Evolutionary conservation across 2,888 invertebrate genomes (phyloP), one percentile per base, ranked within the genome.

Genomic region (Poecilobothrus nobilitatus): DNA sequence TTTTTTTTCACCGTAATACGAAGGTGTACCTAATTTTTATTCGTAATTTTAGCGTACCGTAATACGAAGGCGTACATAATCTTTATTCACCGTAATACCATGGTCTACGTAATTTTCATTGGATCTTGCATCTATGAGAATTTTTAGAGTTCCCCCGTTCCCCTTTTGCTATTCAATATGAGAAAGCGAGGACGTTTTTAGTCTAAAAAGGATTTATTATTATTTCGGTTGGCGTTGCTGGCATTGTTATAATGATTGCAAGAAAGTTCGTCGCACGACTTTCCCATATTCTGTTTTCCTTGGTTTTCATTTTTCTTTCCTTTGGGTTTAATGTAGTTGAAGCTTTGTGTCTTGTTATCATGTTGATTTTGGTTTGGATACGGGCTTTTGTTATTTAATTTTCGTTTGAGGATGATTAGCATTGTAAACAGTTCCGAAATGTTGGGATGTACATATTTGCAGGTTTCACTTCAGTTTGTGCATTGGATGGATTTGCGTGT

Each of bases 121-220:
- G 18, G 66, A 66, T 10, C 33, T 21, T 18, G 61, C 65, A 18
- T 53, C 53, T n/a, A 65, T 65, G 1, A 68, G 34, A 34, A 44
- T 27, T 62, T 62, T 53, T 61, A 66, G 10, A 20, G 21, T 41
- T 66, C n/a, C 20, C 1, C 63, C 66, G 68, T 66, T 66, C 34
- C 37, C 63, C 61, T 62, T 21, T 66, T n/a, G 37, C n/a, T 66
- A 20, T 63, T 68, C 63, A 20, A 68, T 21, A 34, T 68, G 66
- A 18, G 66, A 63, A 9, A 68, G 62, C 66, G 68, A 68, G 64
- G 68, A 68, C 61, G n/a, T 66, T 21, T 34, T 15, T 66, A 64
- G n/a, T 64, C 64, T 64, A 64, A 64, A 64, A 64, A 64, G 12
- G 18, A 15, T 33, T 33, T 18, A 9, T 27, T 21, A 10, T 21